Percentiles rank a stretch among this genome's conserved stretches.
phyloP scores from a whole-genome alignment of 2,797 vertebrate genomes.

The Acanthornis magna region DNA sequence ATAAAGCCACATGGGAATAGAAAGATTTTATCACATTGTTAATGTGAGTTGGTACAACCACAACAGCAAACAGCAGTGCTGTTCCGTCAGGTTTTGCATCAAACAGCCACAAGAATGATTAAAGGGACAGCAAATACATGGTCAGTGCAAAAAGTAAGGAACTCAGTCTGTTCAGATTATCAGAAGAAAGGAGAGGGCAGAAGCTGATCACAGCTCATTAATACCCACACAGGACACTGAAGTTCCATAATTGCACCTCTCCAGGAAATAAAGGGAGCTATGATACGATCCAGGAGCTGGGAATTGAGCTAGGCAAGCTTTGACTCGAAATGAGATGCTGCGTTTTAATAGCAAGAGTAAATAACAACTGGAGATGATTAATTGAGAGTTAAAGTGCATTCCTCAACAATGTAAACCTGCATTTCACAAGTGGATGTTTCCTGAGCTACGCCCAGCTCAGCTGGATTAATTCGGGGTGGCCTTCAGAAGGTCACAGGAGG shows the following conservation, averaged over 20 bases:
- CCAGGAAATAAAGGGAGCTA: neutral
- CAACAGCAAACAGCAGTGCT: neutral
- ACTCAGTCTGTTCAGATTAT: neutral
- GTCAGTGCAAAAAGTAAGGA: neutral
- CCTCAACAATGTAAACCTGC: neutral
- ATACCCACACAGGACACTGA: neutral
- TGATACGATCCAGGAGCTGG: neutral
- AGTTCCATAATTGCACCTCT: neutral
- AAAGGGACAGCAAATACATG: neutral
- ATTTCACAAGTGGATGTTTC: neutral
- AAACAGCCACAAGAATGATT: neutral
- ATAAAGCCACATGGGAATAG: neutral
- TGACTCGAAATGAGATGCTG: neutral
- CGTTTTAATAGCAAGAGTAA: constrained; percentile 5
- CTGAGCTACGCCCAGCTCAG: neutral
- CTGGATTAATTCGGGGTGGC: neutral
- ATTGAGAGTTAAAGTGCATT: rapidly evolving
- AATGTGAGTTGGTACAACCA: neutral
- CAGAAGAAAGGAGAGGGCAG: neutral
- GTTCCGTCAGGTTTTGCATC: neutral
- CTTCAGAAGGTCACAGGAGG: neutral
- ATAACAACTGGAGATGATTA: constrained; percentile 30
- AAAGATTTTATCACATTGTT: neutral
- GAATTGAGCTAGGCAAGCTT: neutral
- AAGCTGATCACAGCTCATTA: neutral